Base-by-base conservation (phyloP, 2,888 invertebrate genomes). In the Apamea crenata region DNA sequence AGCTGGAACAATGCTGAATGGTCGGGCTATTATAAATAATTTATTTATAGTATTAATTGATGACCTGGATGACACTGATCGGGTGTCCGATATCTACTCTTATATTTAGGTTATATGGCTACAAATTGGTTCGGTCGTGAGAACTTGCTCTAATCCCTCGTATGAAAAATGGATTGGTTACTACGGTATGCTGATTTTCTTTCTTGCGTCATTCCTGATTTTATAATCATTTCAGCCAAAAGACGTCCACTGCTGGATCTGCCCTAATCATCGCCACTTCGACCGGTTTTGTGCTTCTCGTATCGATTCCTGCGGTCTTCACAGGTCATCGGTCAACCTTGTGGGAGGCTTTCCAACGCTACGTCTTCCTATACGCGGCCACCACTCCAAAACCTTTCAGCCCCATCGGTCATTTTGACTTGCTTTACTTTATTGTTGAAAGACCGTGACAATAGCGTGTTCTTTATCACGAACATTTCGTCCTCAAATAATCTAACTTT, bases 1-100 rank as follows among this genome's bases (percentile, higher is more conserved):
- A 80, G 76, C 85, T 80, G 71, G 47, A 80, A 80, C 80, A 84
- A 87, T 85, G 72, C 76, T 76, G 61, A 82, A 75, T 81, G 71
- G 47, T 44, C 44, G 74, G n/a, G 56, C 56, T 80, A 73, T 53
- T 80, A 73, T 80, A 36, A 67, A 80, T 85, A 53, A 65, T 80
- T 79, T 76, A 81, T 75, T 63, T 87, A 80, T 66, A 61, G 56
- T 71, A 63, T 72, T 66, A 50, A 77, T 73, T 85, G 70, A 53
- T 81, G 81, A 70, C 53, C 79, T 65, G n/a, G 14, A 72, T 83
- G n/a, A 36, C 44, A 44, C 10, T 16, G 32, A 40, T 59, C 47
- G 5, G 16, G 21, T n/a, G 12, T 53, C 14, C 1, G 21, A 25
- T 63, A 29, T 61, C 7, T 63, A n/a, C 25, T 56, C 25, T n/a